These are phyloP conservation scores for Hemaris fuciformis DNA, from an alignment of 2,888 invertebrate species.

Conservation along the genomic window DNA sequence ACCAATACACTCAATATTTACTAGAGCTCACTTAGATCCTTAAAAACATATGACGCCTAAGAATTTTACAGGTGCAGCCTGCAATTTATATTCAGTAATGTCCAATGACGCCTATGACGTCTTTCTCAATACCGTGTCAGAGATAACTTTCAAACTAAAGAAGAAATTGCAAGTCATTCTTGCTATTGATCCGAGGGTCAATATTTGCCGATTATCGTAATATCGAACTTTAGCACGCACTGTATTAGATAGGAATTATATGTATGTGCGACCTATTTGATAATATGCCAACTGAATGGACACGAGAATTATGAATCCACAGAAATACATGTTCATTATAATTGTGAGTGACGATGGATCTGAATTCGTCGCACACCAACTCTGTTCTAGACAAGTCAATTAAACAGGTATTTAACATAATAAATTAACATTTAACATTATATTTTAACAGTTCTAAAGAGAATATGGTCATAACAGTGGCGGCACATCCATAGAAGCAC, in stretches of 20 bases:
- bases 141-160: neutral
- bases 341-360: neutral
- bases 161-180: neutral
- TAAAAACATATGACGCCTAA: no score
- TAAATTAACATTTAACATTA: no score
- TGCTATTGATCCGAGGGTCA: neutral
- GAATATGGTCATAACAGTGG: no score
- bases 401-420: no score
- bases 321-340: neutral
- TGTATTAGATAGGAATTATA: conserved; percentile 1
- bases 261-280: conserved; percentile 13
- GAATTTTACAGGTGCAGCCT: no score
- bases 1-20: no score
- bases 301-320: conserved; percentile 4
- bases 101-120: no score
- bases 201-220: neutral
- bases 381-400: neutral
- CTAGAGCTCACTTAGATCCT: no score
- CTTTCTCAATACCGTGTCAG: no score
- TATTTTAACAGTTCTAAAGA: no score
- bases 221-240: conserved; percentile 11
- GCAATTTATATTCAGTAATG: no score
- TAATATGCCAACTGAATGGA: conserved; percentile 13
- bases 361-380: neutral
- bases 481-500: no score